Conservation (phyloP, 2,797 vertebrate genomes). For the Parauchenoglanis ngamensis region DNA sequence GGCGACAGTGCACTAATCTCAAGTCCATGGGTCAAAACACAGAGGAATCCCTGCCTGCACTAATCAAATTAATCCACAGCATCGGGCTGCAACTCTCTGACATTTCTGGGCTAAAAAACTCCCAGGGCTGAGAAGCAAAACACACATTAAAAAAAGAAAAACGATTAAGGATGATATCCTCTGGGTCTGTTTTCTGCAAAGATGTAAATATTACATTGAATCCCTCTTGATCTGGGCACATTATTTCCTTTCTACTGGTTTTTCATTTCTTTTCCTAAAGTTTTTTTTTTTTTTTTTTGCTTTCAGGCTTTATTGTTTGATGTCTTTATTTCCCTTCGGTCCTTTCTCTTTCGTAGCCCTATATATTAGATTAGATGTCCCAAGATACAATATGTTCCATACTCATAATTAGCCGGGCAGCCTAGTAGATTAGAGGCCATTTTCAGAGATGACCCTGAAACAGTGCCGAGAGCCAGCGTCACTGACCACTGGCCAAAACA, state of each 20-base stretch:
- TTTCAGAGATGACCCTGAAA: constrained; percentile 9
- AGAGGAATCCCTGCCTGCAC: constrained; percentile 67
- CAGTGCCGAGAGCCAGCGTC: neutral
- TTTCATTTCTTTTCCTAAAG: constrained; percentile 4
- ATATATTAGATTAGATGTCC: constrained; percentile 27
- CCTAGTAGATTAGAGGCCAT: constrained; percentile 26
- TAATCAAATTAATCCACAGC: constrained; percentile 73
- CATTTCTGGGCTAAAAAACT: constrained; percentile 78
- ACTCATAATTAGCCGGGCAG: constrained; percentile 31
- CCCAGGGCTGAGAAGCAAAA: constrained; percentile 66
- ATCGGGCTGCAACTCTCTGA: constrained; percentile 73
- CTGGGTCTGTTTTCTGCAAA: constrained; percentile 67
- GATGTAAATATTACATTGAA: constrained; percentile 70
- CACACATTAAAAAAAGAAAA: constrained; percentile 68
- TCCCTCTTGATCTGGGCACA: constrained; percentile 25
- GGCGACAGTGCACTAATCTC: constrained; percentile 58
- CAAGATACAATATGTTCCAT: constrained; percentile 29
- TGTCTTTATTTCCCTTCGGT: constrained; percentile 14
- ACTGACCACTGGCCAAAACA: constrained; percentile 32
- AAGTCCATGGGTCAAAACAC: constrained; percentile 64
- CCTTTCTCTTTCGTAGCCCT: neutral
- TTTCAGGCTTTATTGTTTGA: constrained; percentile 26
- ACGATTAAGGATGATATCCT: constrained; percentile 75
- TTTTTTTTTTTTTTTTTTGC: constrained; percentile 9
- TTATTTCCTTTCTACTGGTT: constrained; percentile 8